Evolutionary conservation across 2,113 vertebrate species (phyloP), one percentile per base, ranked within the genome.

Genomic region (Eudyptes chrysolophus): DNA sequence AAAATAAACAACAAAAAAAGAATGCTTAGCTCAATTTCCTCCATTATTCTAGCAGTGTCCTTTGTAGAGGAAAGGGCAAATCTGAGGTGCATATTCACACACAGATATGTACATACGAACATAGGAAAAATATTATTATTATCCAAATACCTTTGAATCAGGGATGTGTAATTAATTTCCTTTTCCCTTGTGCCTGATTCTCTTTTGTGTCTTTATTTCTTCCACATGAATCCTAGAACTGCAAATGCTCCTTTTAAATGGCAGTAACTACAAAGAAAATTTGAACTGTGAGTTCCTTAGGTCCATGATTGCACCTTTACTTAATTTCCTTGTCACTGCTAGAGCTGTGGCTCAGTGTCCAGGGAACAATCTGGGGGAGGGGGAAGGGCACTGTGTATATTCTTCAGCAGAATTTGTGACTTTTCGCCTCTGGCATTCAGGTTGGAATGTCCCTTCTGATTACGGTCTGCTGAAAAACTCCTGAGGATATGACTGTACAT

Each of bases 361-460:
- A 87, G 25, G 19, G 22, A 89, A 14, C 10, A 66, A 48, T 44
- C 4, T 57, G 10, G 14, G 17, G 36, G 17, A 76, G 19, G 24
- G 10, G 26, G 40, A 27, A 61, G 76, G 22, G 13, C 40, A 55
- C 9, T 62, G 19, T 52, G 55, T 16, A 44, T 70, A 60, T 86
- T 87, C 84, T 89, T 78, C 55, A 82, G 69, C 49, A 78, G 84
- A 89, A 95, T 82, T 86, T 89, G 72, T 66, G 66, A 92, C 24
- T 3, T 93, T 96, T 96, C 0, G 57, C 92, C 87, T 93, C 84
- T 95, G 65, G 87, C 87, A 46, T 76, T 94, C 68, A 75, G 81
- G 89, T 87, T 91, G 55, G 38, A 89, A 81, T 89, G 92, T 95
- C 87, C 70, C 40, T 89, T 95, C 80, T 71, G 61, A 93, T 96